Percentiles rank a stretch among this genome's conserved stretches.
phyloP scores from a whole-genome alignment of 2,113 vertebrate genomes.

The Lanius collurio region DNA sequence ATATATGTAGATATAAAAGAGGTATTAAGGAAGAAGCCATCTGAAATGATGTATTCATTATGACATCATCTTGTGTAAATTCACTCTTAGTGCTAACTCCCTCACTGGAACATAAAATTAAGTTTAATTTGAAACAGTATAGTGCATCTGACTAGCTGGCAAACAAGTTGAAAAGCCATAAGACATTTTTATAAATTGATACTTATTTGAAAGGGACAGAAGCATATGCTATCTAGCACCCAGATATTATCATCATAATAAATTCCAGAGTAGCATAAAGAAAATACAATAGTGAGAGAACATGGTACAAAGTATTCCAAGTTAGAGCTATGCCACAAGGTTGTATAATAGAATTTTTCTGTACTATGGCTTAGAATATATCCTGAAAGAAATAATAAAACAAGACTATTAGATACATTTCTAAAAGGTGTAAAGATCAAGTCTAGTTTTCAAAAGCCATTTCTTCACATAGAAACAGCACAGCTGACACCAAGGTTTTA shows the following conservation, averaged over 20 bases:
- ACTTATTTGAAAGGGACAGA: background rate
- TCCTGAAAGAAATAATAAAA: background rate
- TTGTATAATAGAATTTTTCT: background rate
- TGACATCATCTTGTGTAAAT: background rate
- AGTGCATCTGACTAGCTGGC: background rate
- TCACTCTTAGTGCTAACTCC: background rate
- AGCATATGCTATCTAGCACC: background rate
- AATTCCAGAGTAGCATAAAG: background rate
- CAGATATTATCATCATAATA: background rate
- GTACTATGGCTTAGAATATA: background rate
- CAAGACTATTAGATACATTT: background rate
- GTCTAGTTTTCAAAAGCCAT: background rate
- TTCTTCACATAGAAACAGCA: background rate
- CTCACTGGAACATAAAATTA: background rate
- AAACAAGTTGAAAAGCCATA: background rate
- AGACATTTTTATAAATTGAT: background rate
- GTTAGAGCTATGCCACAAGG: background rate
- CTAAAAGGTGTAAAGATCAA: background rate
- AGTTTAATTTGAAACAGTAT: background rate
- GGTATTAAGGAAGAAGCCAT: background rate
- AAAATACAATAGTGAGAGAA: background rate
- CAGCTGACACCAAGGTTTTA: background rate
- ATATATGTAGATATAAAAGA: background rate
- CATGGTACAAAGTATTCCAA: background rate
- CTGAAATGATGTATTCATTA: background rate